Base-by-base conservation (phyloP, 2,888 invertebrate genomes). In the Caenorhabditis afra region DNA sequence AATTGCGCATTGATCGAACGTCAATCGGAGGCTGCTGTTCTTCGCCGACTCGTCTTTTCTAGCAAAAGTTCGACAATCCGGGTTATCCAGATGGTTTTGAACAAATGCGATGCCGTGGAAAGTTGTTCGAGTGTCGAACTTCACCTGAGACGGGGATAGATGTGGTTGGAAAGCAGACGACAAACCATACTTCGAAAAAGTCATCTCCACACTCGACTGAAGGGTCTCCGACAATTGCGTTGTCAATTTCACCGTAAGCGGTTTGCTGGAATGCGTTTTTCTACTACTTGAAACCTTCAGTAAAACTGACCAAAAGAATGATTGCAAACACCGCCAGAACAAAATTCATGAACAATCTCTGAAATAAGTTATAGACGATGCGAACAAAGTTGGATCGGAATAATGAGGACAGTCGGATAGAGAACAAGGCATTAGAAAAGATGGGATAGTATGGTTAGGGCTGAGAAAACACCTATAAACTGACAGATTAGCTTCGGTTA, bases 31-130 rank as follows among this genome's bases (percentile, higher is more conserved):
- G 52, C 83, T 82, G 16, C 86, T 83, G 45, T 80, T 80, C 41
- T 71, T 70, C 29, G 52, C 68, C 20, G 53, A 23, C 1, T 68
- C 66, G 18, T 65, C 66, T 35, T 35, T 45, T 18, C 55, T 49
- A 23, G 45, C 68, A 35, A 75, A 76, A 12, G 47, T 71, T 45
- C 80, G 75, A 49, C 80, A 80, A 20, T 76, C 75, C 2, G 87
- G 87, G 47, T 87, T 84, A 5, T 86, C 79, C 1, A 89, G 80
- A 29, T 86, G 86, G 55, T 85, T 86, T 68, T 89, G 81, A 11
- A 88, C 89, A 58, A 89, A 89, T 0, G 87, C 85, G 10, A 88
- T 66, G 12, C 89, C 89, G 20, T 66, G 66, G 73, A 89, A 89
- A 14, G 85, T 80, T 52, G 85, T 85, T 16, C 87, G 71, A 4